Conservation (phyloP, 2,888 invertebrate genomes). For the Brassicogethes aeneus region DNA sequence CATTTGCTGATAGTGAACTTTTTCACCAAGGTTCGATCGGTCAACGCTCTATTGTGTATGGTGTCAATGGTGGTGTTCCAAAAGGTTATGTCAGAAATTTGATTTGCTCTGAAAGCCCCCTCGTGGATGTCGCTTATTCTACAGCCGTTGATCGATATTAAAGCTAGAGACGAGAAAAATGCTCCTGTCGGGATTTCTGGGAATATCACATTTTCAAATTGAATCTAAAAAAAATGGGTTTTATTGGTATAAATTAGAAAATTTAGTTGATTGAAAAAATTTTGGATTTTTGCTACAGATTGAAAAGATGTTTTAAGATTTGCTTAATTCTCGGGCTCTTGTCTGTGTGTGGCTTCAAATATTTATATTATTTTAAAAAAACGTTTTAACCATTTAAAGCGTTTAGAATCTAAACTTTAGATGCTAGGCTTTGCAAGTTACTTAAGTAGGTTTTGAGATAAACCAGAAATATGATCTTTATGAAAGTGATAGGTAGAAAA, state of each 20-base stretch:
- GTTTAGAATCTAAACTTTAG: no score
- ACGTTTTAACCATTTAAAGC: no score
- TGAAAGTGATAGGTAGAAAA: no score
- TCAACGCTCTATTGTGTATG: conserved; percentile 56
- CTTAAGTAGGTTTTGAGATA: no score
- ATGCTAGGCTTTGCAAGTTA: no score
- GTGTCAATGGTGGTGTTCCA: conserved; percentile 51
- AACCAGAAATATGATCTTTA: no score
- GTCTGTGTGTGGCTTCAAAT: no score
- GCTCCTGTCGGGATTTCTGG: conserved; percentile 51
- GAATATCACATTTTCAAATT: conserved; percentile 51
- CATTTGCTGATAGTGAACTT: conserved; percentile 53
- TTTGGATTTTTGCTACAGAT: no score
- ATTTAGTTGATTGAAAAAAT: no score
- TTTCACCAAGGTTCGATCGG: conserved; percentile 51
- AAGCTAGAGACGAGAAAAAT: conserved; percentile 57
- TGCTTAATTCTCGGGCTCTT: no score
- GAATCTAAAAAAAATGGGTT: conserved; percentile 47
- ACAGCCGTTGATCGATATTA: conserved; percentile 48
- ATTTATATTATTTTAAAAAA: no score
- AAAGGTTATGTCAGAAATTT: conserved; percentile 53
- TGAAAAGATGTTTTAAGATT: no score
- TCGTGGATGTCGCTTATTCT: conserved; percentile 48
- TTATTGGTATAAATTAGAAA: conserved; percentile 7
- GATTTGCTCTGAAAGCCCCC: conserved; percentile 59